A percentile compares a stretch with the other conserved stretches of the same genome.
Evolutionary conservation across 1,140 invertebrate genomes (phyloP).

Genomic region (Phocides pigmalion): DNA sequence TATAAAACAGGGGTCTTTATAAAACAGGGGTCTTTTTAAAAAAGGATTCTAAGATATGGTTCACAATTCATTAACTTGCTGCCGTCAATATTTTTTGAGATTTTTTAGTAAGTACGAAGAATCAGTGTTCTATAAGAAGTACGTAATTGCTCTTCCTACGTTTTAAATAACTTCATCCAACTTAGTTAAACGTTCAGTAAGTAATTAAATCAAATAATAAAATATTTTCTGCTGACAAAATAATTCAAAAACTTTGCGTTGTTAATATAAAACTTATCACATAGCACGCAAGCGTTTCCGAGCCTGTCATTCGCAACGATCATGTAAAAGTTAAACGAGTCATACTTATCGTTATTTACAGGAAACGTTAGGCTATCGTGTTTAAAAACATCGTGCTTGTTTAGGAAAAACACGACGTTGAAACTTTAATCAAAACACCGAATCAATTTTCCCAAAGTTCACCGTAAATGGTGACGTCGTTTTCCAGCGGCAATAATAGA

Average conservation of each 20-base stretch:
- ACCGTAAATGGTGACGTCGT: background rate
- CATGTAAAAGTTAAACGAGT: slow-evolving; percentile 23
- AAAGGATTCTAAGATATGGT: too few species aligned
- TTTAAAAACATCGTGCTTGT: slow-evolving; percentile 11
- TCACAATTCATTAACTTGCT: too few species aligned
- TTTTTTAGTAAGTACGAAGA: too few species aligned
- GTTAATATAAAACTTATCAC: slow-evolving; percentile 22
- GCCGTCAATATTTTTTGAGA: too few species aligned
- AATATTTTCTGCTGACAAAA: background rate
- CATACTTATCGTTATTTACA: slow-evolving; percentile 7
- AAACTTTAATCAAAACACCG: slow-evolving; percentile 13
- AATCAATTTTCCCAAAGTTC: slow-evolving; percentile 8
- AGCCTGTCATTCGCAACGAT: slow-evolving; percentile 12
- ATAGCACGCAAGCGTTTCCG: slow-evolving; percentile 9
- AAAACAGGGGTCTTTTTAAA: too few species aligned
- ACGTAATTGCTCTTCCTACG: too few species aligned
- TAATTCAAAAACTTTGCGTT: background rate
- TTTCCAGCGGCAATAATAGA: background rate
- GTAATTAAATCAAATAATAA: background rate
- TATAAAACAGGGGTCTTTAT: too few species aligned
- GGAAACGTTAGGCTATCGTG: slow-evolving; percentile 11
- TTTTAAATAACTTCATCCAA: too few species aligned
- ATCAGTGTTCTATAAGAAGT: too few species aligned
- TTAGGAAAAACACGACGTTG: slow-evolving; percentile 3
- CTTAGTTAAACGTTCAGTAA: background rate